Evolutionary conservation across 2,113 vertebrate genomes (phyloP), one percentile per base, ranked within the genome.

Genomic region (Alethe castanea): DNA sequence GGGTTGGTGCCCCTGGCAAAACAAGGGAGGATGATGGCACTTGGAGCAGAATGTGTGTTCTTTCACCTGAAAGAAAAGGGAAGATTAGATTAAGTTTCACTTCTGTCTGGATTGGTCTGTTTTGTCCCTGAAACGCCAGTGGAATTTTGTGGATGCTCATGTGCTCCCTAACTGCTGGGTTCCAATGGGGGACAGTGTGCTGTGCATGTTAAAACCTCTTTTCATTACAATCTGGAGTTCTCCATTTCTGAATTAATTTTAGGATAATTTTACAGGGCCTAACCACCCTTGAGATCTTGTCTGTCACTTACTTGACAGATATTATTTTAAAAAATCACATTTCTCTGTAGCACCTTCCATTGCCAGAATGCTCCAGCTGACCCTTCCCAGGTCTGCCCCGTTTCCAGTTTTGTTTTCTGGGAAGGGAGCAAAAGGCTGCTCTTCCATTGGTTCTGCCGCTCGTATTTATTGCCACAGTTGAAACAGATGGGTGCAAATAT

Each of bases 121-220:
- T 26, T 4, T 20, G 44, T 50, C 62, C 69, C 44, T 12, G 15
- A 59, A 71, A 35, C 1, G 2, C 53, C 40, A 1, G 0, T 1
- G 53, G 85, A 45, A 31, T 71, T 72, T 16, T 14, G 62, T 11
- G 67, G 81, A 7, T 54, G 84, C 26, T 45, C 5, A 1, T 8
- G 36, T 28, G 45, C 15, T 15, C 50, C 36, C 52, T 16, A 33
- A 7, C 4, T 44, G 62, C 56, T 48, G 50, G 26, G 47, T 61
- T 83, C 56, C 61, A n/a, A 1, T 1, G 26, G 66, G 29, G 80
- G 47, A 54, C 20, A 48, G 24, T 7, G 59, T 19, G 3, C 42
- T 31, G 44, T 1, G 12, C 23, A 2, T 11, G 23, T 56, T n/a
- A 42, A 80, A 81, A 3, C 35, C 53, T 35, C 19, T 65, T 61